Evolutionary conservation across 2,113 vertebrate species (phyloP).

Genomic region (Genyomyrus donnyi): DNA sequence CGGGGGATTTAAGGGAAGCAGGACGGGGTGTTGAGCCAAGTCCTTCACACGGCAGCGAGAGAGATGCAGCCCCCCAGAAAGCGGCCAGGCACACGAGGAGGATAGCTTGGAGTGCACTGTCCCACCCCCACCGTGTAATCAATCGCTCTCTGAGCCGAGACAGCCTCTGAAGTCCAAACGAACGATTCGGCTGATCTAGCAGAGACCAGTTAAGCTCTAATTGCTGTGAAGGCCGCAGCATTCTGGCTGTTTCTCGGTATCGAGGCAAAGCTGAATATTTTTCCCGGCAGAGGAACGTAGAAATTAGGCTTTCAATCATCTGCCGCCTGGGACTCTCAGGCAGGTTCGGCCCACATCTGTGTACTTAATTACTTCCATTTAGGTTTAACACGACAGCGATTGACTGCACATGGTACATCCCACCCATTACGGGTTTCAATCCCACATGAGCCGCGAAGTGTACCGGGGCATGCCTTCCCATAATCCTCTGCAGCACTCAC

Average conservation of each 20-base stretch:
- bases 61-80: conserved; percentile 29
- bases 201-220: not conserved
- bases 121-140: not conserved
- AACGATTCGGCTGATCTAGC: not conserved
- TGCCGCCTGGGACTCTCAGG: not conserved
- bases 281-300: not conserved
- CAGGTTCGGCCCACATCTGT: not conserved
- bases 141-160: not conserved
- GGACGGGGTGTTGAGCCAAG: conserved; percentile 52
- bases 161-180: not conserved
- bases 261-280: not conserved
- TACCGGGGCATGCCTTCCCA: not conserved
- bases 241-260: not conserved
- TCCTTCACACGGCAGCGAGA: conserved; percentile 46
- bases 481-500: conserved; percentile 50
- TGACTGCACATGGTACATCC: not conserved
- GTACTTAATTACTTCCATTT: not conserved
- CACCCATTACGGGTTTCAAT: not conserved
- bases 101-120: not conserved
- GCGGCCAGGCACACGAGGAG: not conserved
- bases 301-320: not conserved
- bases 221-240: not conserved
- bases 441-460: not conserved
- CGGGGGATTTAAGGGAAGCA: conserved; percentile 49
- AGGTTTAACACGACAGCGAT: not conserved